Evolutionary conservation across 2,888 invertebrate genomes (phyloP), one percentile per base, ranked within the genome.

Genomic region (Trachelus stipa): DNA sequence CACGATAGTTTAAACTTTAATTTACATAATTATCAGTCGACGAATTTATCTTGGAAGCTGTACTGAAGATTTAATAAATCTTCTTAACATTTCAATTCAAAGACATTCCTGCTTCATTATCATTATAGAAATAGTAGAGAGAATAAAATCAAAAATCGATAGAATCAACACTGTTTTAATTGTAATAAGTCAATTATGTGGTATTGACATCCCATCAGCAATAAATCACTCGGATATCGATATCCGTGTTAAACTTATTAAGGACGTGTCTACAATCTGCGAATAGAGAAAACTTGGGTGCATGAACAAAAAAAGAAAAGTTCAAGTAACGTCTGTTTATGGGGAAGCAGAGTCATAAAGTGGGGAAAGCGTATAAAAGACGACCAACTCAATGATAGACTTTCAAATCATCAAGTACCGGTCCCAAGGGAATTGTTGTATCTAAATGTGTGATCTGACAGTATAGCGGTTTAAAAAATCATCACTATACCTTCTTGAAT

Each of bases 351-450:
- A 40, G 34, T 31, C 34, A 34, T 31, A 73, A 80, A 79, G 84
- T 81, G 85, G 87, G 86, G 83, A 79, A 81, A 77, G 80, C 56
- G 23, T 88, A 88, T 87, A 87, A 88, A 87, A 84, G 83, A 81
- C 80, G 80, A 80, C 81, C 80, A 76, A 31, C 74, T 74, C 34
- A 81, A 77, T 74, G 75, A 73, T 56, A 73, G 77, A 79, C 77
- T 84, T 79, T 80, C 78, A 80, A 83, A 83, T 79, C 69, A 74
- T 80, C 73, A 34, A 68, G 34, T 35, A 74, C n/a, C 74, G 35
- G 74, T 74, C 74, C 35, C 23, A 74, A 74, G 35, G 35, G 6
- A 56, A 56, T 23, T 56, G 56, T 56, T 56, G 56, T 23, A 9
- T 56, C 9, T 9, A 23, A 23, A 23, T 56, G 56, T 56, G 6